Conservation (phyloP, 2,113 vertebrate species). For the Pontoporia blainvillei region DNA sequence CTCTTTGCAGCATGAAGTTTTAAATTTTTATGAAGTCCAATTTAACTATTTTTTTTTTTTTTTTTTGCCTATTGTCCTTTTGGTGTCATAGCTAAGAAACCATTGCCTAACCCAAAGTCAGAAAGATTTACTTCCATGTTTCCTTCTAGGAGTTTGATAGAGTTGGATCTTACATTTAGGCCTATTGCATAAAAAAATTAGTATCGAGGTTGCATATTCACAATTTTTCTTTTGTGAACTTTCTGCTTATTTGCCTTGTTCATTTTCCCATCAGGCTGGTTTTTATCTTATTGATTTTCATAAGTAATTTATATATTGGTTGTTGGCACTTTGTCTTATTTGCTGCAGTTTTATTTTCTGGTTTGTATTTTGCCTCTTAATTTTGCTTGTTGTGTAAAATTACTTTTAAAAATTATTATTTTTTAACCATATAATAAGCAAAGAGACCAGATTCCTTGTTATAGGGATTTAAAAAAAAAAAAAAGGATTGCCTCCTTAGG, state of each 20-base stretch:
- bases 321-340: background rate
- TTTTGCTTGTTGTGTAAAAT: background rate
- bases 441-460: background rate
- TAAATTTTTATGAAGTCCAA: background rate
- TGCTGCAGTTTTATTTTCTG: background rate
- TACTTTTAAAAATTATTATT: background rate
- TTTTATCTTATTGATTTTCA: constrained; percentile 13
- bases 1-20: background rate
- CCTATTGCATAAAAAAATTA: background rate
- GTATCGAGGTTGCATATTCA: background rate
- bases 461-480: background rate
- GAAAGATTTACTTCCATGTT: background rate
- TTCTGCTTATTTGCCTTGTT: constrained; percentile 10
- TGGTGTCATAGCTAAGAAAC: background rate
- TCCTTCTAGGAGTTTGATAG: background rate
- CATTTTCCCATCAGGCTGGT: background rate
- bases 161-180: background rate
- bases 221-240: background rate
- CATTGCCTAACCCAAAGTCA: background rate
- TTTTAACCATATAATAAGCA: background rate
- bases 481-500: background rate
- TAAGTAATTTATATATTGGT: background rate
- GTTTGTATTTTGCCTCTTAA: constrained; percentile 7
- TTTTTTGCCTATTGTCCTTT: background rate
- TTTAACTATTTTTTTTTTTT: background rate